Evolutionary conservation across 2,888 invertebrate species (phyloP).

Genomic region (Synanthedon vespiformis): DNA sequence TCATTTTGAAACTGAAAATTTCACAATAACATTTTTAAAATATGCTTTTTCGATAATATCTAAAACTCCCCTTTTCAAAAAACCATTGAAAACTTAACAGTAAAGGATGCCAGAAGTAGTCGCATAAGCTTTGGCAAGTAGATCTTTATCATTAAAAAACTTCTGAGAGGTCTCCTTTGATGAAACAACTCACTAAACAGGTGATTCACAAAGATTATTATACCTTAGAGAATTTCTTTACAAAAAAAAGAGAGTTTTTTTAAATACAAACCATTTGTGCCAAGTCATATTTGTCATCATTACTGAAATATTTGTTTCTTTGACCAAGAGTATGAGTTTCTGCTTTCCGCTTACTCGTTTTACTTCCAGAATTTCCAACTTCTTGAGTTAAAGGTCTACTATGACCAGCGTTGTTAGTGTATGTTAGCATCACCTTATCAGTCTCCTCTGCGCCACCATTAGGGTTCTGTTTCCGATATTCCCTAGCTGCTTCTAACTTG

Average conservation of each 20-base stretch:
- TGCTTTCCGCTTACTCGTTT: conserved; percentile 65
- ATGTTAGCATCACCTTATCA: conserved; percentile 75
- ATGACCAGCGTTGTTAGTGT: conserved; percentile 76
- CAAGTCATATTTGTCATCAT: conserved; percentile 89
- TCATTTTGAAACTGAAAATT: conserved; percentile 79
- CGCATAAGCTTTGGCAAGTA: too few species aligned
- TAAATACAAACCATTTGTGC: conserved; percentile 78
- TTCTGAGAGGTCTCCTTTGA: too few species aligned
- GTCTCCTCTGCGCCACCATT: conserved; percentile 34
- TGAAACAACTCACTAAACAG: too few species aligned
- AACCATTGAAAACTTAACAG: too few species aligned
- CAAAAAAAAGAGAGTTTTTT: neutral
- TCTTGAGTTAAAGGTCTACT: conserved; percentile 73
- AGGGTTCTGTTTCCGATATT: conserved; percentile 55
- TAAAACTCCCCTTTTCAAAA: too few species aligned
- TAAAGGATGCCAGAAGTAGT: too few species aligned
- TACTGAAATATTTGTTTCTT: conserved; percentile 85
- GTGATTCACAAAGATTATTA: too few species aligned
- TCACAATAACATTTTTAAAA: too few species aligned
- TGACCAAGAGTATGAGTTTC: conserved; percentile 82
- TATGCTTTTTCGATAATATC: too few species aligned
- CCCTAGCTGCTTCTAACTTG: conserved; percentile 79
- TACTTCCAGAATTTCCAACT: conserved; percentile 50
- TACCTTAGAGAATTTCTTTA: too few species aligned
- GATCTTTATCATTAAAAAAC: too few species aligned